Evolutionary conservation across 1,140 invertebrate genomes (phyloP).

Genomic region (Hypsibius dujardini): DNA sequence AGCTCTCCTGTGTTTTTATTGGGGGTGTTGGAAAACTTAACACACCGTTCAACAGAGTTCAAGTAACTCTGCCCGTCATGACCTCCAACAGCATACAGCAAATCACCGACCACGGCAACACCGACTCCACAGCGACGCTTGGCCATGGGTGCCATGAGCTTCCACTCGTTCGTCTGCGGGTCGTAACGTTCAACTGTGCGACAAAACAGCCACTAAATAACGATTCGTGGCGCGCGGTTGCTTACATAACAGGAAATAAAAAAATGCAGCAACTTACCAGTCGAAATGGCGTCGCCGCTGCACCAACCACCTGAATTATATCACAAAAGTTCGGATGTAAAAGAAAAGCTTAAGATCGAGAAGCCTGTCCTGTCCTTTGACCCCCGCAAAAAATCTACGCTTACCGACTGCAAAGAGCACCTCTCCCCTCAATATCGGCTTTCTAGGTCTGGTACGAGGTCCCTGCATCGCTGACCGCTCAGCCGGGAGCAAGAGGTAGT

Average conservation of each 20-base stretch:
- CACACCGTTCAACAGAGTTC: conserved; percentile 80
- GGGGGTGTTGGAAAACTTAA: conserved; percentile 9
- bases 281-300: conserved; percentile 81
- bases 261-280: too few relatives aligned
- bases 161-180: conserved; percentile 87
- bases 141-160: conserved; percentile 95
- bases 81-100: conserved; percentile 78
- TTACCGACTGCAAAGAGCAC: conserved; percentile 64
- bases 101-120: conserved; percentile 86
- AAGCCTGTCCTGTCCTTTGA: conserved; percentile 20
- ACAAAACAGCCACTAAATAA: too few relatives aligned
- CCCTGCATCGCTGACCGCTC: conserved; percentile 91
- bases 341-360: conserved; percentile 6
- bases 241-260: too few relatives aligned
- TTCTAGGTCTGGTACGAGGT: conserved; percentile 70
- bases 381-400: background rate
- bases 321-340: background rate
- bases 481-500: conserved; percentile 74
- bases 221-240: too few relatives aligned
- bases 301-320: conserved; percentile 57
- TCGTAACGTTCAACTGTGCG: conserved; percentile 88
- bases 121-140: conserved; percentile 91
- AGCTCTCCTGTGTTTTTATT: too few relatives aligned
- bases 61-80: conserved; percentile 95
- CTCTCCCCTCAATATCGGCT: conserved; percentile 79